Base-by-base conservation (phyloP, 2,888 invertebrate species). In the Caenorhabditis panamensis region DNA sequence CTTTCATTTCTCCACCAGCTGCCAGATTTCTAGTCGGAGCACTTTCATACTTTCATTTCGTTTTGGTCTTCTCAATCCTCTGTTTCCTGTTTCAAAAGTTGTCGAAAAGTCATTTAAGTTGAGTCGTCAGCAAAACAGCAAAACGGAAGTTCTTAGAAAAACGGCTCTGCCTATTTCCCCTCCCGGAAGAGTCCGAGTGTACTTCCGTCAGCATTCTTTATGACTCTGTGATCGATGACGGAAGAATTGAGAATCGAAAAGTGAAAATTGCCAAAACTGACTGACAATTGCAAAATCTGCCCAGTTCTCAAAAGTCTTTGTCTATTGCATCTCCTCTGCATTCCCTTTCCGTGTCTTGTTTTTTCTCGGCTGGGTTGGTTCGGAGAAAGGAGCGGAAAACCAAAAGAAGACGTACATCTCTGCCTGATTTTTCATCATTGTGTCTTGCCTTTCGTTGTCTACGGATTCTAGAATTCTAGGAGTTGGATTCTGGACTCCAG, bases 161-260 rank as follows among this genome's bases (percentile, higher is more conserved):
- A 51, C 51, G 51, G 11, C 51, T 51, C 47, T 47, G 4, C 20
- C 47, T 13, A 41, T 41, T 41, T 41, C 18, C 47, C 47, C 20
- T 47, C 18, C 47, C 47, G 47, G 47, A 47, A 53, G 26, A 26
- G 26, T 53, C 53, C 26, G 53, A 62, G 54, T 71, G 62, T 54
- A 62, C 26, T 71, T 71, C 62, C 61, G 61, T 44, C 62, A 71
- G 61, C 59, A 61, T 71, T 61, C 54, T 71, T 71, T 61, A 71
- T 61, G 53, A 54, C 61, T 62, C 31, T 62, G 41, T 62, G 61
- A 69, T 69, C 61, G 59, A 61, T 69, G 61, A 61, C 69, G 69
- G 51, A 69, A 51, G 31, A 31, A 31, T 31, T 4, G 31, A 9
- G 5, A 31, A 31, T 31, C 31, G 31, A 31, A 31, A 9, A 31